Conservation (phyloP, 2,113 vertebrate genomes). For the Melierax canorus region DNA sequence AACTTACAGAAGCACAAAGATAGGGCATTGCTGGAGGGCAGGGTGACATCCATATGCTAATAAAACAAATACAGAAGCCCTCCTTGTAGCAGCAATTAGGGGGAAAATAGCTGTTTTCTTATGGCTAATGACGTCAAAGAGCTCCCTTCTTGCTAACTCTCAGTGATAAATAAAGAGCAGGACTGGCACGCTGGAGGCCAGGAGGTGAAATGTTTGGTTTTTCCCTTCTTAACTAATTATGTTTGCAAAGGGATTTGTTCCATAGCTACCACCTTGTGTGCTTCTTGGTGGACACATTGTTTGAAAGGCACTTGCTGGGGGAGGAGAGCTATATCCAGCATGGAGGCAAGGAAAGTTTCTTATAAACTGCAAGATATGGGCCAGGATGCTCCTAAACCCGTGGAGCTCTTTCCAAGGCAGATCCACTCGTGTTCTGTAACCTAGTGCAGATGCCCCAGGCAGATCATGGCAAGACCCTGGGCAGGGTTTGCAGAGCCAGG, state of each 20-base stretch:
- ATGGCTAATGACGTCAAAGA: conserved; percentile 25
- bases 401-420: not conserved
- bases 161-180: not conserved
- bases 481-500: not conserved
- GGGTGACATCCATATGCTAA: conserved; percentile 40
- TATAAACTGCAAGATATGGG: not conserved
- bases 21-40: conserved; percentile 56
- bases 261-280: not conserved
- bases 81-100: not conserved
- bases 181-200: not conserved
- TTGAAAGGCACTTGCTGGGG: not conserved
- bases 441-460: not conserved
- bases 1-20: conserved; percentile 39
- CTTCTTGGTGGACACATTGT: not conserved
- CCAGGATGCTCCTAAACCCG: not conserved
- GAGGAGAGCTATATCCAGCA: not conserved
- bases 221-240: not conserved
- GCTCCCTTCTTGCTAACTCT: not conserved
- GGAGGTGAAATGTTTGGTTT: not conserved
- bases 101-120: not conserved
- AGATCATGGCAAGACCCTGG: not conserved
- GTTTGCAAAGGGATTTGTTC: conserved; percentile 5
- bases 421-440: not conserved
- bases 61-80: conserved; percentile 23
- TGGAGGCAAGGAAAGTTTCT: not conserved